Evolutionary conservation across 2,888 invertebrate species (phyloP).

Genomic region (Hypomecis atomaria): DNA sequence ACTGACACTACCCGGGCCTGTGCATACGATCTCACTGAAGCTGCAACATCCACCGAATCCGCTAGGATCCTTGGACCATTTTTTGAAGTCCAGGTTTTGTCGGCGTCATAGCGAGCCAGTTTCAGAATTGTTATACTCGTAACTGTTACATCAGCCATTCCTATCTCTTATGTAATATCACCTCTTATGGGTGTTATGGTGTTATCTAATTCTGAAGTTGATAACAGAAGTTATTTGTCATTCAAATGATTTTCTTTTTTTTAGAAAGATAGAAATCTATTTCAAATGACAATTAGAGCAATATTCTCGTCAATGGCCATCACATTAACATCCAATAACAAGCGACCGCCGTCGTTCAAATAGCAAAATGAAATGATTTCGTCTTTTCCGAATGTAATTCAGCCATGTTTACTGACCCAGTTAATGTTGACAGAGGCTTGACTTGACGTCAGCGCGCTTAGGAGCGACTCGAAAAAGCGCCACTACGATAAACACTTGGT

Average conservation of each 20-base stretch:
- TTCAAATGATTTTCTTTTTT: background rate
- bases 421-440: constrained; percentile 78
- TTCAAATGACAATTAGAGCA: constrained; percentile 13
- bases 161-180: background rate
- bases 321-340: constrained; percentile 24
- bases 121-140: background rate
- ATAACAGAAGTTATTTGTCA: background rate
- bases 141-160: background rate
- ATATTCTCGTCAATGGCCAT: constrained; percentile 19
- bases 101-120: background rate
- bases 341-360: constrained; percentile 46
- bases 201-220: background rate
- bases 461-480: constrained; percentile 64
- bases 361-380: constrained; percentile 62
- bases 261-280: background rate
- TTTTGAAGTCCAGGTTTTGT: background rate
- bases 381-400: constrained; percentile 70
- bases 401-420: constrained; percentile 78
- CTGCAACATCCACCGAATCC: constrained; percentile 45
- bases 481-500: constrained; percentile 60
- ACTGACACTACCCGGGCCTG: constrained; percentile 54
- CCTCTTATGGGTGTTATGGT: background rate
- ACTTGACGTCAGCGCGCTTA: constrained; percentile 74
- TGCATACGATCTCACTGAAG: constrained; percentile 54
- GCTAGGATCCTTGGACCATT: constrained; percentile 14